A percentile compares a stretch with the other conserved stretches of the same genome.
These are phyloP conservation scores for Diaperis boleti DNA, from an alignment of 2,888 invertebrate genomes.

Conservation along the genomic window DNA sequence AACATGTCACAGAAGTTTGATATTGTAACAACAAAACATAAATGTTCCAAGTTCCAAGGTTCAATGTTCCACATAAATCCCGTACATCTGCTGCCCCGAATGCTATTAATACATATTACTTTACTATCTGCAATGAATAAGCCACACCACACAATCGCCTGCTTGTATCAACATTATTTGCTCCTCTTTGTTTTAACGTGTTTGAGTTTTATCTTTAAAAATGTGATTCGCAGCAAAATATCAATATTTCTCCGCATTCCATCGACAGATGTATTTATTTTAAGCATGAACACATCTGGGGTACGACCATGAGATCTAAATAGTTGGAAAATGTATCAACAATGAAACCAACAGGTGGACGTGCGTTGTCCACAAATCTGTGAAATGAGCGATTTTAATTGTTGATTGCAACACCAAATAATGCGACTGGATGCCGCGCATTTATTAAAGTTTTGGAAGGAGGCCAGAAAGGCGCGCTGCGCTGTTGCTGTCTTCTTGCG, in stretches of 20 bases:
- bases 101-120: too few species aligned
- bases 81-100: too few species aligned
- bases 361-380: neutral
- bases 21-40: too few species aligned
- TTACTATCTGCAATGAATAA: too few species aligned
- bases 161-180: too few species aligned
- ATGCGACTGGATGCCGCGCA: slow-evolving; percentile 3
- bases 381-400: neutral
- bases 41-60: too few species aligned
- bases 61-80: too few species aligned
- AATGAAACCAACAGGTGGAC: slow-evolving; percentile 5
- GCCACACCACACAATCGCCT: too few species aligned
- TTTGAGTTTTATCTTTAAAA: too few species aligned
- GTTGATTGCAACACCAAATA: neutral
- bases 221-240: too few species aligned
- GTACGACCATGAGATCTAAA: slow-evolving; percentile 16
- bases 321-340: slow-evolving; percentile 1
- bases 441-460: slow-evolving; percentile 30
- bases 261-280: neutral
- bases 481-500: slow-evolving; percentile 17
- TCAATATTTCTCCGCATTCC: neutral
- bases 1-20: too few species aligned
- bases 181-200: too few species aligned
- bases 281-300: slow-evolving; percentile 18
- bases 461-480: slow-evolving; percentile 13